phyloP scores from a whole-genome alignment of 2,113 vertebrate genomes.

The Podarcis cretensis region DNA sequence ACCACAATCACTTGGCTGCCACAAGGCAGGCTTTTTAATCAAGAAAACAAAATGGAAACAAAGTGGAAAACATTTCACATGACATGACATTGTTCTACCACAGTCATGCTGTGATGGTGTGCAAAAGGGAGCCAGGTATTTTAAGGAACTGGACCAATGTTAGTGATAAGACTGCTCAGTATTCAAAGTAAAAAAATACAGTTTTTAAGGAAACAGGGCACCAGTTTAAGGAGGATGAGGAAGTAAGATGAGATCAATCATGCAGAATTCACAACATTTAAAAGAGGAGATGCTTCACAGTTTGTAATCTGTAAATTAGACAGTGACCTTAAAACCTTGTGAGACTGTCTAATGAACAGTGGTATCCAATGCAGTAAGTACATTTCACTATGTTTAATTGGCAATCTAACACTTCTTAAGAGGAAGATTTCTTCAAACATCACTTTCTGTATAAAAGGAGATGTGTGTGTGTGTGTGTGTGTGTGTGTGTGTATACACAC shows the following conservation, averaged over 20 bases:
- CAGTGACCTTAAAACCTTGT: conserved; percentile 41
- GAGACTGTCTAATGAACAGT: conserved; percentile 11
- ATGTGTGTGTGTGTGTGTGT: too few relatives aligned
- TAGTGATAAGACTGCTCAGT: neutral
- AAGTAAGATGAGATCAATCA: conserved; percentile 39
- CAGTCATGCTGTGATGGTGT: neutral
- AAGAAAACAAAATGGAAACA: too few relatives aligned
- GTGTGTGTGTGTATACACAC: too few relatives aligned
- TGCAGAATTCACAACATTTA: conserved; percentile 57
- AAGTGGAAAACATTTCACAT: neutral
- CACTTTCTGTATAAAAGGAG: neutral
- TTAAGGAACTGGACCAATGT: neutral
- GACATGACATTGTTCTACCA: neutral
- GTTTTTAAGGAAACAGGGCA: neutral
- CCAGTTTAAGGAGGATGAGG: neutral
- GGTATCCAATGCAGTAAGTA: conserved; percentile 23
- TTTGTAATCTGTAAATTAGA: conserved; percentile 52
- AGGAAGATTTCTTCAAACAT: conserved; percentile 11
- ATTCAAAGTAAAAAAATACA: neutral
- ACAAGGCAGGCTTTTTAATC: too few relatives aligned
- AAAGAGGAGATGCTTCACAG: conserved; percentile 48
- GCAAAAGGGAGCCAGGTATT: neutral
- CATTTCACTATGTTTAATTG: conserved; percentile 45
- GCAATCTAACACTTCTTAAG: neutral
- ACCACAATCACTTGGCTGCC: too few relatives aligned